These are phyloP conservation scores for Cheilosia pagana DNA, from an alignment of 2,888 invertebrate species.

Conservation along the genomic window DNA sequence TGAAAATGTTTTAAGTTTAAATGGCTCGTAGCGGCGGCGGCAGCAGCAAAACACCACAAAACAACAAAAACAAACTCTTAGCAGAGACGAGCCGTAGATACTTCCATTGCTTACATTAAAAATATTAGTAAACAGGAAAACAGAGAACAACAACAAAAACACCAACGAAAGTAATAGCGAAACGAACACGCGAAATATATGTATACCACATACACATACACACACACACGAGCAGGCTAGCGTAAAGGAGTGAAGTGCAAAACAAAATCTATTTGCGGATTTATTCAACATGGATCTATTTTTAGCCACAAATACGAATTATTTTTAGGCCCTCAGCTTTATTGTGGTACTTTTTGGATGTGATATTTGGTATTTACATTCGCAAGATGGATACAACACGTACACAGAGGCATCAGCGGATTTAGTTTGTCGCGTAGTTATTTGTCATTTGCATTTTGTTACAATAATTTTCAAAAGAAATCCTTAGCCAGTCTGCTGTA, in stretches of 20 bases:
- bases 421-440: background rate
- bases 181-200: conserved; percentile 29
- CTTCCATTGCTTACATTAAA: conserved; percentile 40
- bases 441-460: background rate
- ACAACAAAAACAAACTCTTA: background rate
- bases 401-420: background rate
- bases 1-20: conserved; percentile 43
- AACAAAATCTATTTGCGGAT: conserved; percentile 69
- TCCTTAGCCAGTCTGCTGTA: too few relatives aligned
- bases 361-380: conserved; percentile 58
- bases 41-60: background rate
- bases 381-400: conserved; percentile 32
- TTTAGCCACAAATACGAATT: conserved; percentile 47
- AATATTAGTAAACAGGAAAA: conserved; percentile 62
- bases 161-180: conserved; percentile 45
- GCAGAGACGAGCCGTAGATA: background rate
- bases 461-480: too few relatives aligned
- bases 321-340: conserved; percentile 65
- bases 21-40: conserved; percentile 48
- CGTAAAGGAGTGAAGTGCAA: conserved; percentile 42
- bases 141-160: conserved; percentile 26
- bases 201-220: conserved; percentile 35
- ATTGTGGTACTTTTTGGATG: conserved; percentile 44
- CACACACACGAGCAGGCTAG: conserved; percentile 2
- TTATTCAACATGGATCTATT: conserved; percentile 66